These are phyloP conservation scores for Dicroscelio sp. DNA, from an alignment of 2,888 invertebrate genomes.

Conservation along the genomic window DNA sequence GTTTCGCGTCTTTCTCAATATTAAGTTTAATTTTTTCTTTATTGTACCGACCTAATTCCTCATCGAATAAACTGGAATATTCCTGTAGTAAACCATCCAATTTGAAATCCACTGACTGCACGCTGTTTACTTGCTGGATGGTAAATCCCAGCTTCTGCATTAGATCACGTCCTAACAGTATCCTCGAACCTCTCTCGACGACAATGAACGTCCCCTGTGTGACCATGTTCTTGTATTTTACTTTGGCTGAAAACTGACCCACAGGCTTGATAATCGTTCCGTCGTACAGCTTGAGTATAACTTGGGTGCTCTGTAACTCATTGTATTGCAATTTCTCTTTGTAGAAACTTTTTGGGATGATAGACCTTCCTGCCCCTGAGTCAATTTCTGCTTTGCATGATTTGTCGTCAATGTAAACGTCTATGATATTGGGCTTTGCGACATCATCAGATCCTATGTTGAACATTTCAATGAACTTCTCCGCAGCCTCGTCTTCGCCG, in stretches of 20 bases:
- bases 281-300: slow-evolving; percentile 57
- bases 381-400: slow-evolving; percentile 69
- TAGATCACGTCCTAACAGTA: slow-evolving; percentile 48
- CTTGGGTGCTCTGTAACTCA: neutral
- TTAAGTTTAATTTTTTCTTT: slow-evolving; percentile 63
- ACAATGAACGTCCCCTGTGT: slow-evolving; percentile 7
- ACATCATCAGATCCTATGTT: neutral
- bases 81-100: neutral
- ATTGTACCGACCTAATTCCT: slow-evolving; percentile 59
- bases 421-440: slow-evolving; percentile 3
- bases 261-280: slow-evolving; percentile 51
- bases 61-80: slow-evolving; percentile 45
- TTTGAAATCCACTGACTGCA: neutral
- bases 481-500: neutral
- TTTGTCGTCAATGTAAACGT: slow-evolving; percentile 74
- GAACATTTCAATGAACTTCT: slow-evolving; percentile 23
- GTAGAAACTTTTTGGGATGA: slow-evolving; percentile 48
- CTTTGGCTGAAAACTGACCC: slow-evolving; percentile 57
- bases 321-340: slow-evolving; percentile 4
- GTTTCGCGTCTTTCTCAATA: slow-evolving; percentile 44
- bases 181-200: neutral
- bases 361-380: slow-evolving; percentile 84
- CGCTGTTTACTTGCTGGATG: neutral
- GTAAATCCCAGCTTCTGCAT: slow-evolving; percentile 47
- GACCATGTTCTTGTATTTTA: neutral